Base-by-base conservation (phyloP, 92 coral and sea anemone species). In the Epizoanthus scotinus region DNA sequence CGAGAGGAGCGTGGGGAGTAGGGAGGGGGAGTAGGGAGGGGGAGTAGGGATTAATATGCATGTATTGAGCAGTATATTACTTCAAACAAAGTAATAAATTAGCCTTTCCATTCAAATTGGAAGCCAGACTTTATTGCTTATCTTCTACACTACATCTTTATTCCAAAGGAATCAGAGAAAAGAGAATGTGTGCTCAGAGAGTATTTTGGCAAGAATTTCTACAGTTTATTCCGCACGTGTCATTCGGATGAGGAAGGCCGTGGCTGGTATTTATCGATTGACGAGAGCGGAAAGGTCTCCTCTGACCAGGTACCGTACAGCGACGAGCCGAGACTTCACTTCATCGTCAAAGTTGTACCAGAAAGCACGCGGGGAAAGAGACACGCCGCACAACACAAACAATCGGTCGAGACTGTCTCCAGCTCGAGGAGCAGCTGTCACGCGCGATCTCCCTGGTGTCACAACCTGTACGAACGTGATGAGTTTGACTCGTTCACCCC, bases 181-280 rank as follows among this genome's bases (percentile, higher is more conserved):
- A 96, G 93, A 52, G 99, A 96, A 83, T 96, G 99, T 63, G 99
- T 93, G 6, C 91, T 96, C 67, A 91, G 93, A 29, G 99, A 96
- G 73, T 89, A 93, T 71, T 85, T 93, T 10, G 94, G 96, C 24
- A 87, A 88, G 74, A 94, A 96, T 69, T 96, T 96, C 71, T 89
- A 70, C 88, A 93, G 87, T 63, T 83, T 89, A 22, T 87, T 90
- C 71, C 98, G 97, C 59, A 96, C 99, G 2, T 96, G 99, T 63
- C 98, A 96, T 56, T 83, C 91, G 52, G 94, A 96, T 69, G 78
- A 78, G 0, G 87, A 91, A 21, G 98, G 97, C 14, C 89, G 84
- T 19, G 98, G 96, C 24, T 96, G 99, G 99, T 91, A 96, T 75
- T 83, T 96, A 40, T 89, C 94, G 40, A 86, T 96, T 42, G 88